Evolutionary conservation across 2,888 invertebrate species (phyloP).

Genomic region (Drosophila flavopinicola): DNA sequence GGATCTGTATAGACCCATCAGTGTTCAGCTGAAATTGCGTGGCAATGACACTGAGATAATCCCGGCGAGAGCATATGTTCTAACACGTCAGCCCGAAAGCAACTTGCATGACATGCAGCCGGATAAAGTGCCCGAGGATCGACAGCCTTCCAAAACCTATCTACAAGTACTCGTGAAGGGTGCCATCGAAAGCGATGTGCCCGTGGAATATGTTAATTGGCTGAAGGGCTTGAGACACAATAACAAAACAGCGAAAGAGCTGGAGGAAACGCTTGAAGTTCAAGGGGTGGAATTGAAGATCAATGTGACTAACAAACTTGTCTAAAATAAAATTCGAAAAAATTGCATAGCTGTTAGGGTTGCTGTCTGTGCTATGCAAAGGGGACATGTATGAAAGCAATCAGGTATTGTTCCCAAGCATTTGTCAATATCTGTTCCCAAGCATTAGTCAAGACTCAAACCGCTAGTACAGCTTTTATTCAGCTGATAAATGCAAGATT

Average conservation of each 20-base stretch:
- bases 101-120: slow-evolving; percentile 80
- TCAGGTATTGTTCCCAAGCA: not conserved
- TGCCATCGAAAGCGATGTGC: slow-evolving; percentile 86
- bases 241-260: slow-evolving; percentile 86
- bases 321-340: too few species aligned
- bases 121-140: slow-evolving; percentile 85
- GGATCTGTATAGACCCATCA: slow-evolving; percentile 88
- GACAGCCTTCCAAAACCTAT: slow-evolving; percentile 92
- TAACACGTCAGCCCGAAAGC: slow-evolving; percentile 86
- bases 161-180: slow-evolving; percentile 84
- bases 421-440: not conserved
- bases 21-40: slow-evolving; percentile 86
- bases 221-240: slow-evolving; percentile 90
- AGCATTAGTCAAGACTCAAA: not conserved
- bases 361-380: too few species aligned
- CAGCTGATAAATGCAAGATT: not conserved
- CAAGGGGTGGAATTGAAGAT: slow-evolving; percentile 47
- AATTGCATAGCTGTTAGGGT: too few species aligned
- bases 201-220: slow-evolving; percentile 88
- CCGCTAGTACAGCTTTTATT: not conserved
- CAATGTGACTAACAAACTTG: too few species aligned
- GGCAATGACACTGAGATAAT: slow-evolving; percentile 79
- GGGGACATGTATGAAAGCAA: too few species aligned
- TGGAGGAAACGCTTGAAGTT: slow-evolving; percentile 83
- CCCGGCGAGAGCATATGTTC: slow-evolving; percentile 90